Evolutionary conservation across 2,113 vertebrate genomes (phyloP), one percentile per base, ranked within the genome.

Genomic region (Leptodactylus fuscus): DNA sequence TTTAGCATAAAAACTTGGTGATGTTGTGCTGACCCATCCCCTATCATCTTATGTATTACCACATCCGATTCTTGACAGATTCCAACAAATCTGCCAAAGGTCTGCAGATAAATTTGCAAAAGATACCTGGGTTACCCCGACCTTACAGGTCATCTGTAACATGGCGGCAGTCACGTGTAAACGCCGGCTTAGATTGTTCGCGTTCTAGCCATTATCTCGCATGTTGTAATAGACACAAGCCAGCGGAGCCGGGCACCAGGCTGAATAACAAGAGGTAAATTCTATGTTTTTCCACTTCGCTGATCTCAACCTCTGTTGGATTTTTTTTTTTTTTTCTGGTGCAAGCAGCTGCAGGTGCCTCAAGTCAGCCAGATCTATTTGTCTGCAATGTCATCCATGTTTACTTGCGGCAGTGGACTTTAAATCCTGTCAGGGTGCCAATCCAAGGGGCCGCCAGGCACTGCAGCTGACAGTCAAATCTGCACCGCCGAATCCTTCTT

Each of bases 221-320:
- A 16, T 81, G 46, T 91, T 95, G 92, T 92, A 94, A 93, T 91
- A 92, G 44, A 88, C 89, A 89, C 81, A 88, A 90, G 88, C 82
- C 36, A 87, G 71, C 83, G 53, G 55, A 53, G 78, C 36, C 51
- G 38, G 74, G 87, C 87, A 89, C 69, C 78, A 85, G 88, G 91
- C 93, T 92, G 94, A 90, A 93, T 90, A 92, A 93, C 91, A 92
- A 94, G 91, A 92, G 92, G 94, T 93, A 93, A 96, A 95, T 91
- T 92, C 92, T 20, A 93, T 94, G 93, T 94, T 96, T 96, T 97
- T 97, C 95, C 94, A 94, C 93, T 90, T 91, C 90, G 88, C 90
- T 88, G 90, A 92, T 87, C 89, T 82, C 90, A 92, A 95, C 91
- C 92, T 93, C 92, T 92, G 92, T 91, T 94, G 65, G 51, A 24